Evolutionary conservation across 1,140 invertebrate species (phyloP), one percentile per base, ranked within the genome.

Genomic region (Philotrypesis tridentata): DNA sequence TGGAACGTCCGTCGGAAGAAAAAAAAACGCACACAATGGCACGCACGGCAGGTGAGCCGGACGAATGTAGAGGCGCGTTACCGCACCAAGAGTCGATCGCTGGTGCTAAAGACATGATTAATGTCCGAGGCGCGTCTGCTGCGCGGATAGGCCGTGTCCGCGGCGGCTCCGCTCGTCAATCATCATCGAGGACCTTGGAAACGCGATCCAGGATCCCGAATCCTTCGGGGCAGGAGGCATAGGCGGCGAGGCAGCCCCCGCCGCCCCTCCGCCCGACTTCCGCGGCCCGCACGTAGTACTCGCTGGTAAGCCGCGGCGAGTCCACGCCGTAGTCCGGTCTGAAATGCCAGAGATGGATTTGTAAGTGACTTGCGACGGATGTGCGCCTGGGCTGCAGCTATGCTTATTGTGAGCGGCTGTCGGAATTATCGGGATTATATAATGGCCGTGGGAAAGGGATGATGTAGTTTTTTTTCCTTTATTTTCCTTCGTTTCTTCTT

Each of bases 191-290:
- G 73, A 87, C 17, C 40, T 67, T 73, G 23, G 89, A 88, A 40
- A 90, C 88, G 60, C 79, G 85, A 83, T 92, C 91, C 29, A 92
- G 84, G 80, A 92, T 87, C 63, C 90, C 89, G 40, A 87, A 86
- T 75, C 89, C 90, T n/a, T 84, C 29, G 2, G 87, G 87, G 80
- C 91, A 92, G 11, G 76, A 76, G 31, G 85, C 71, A 77, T 91
- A 92, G 48, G 89, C 86, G 40, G 75, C 25, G 86, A 86, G 78
- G 84, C 91, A 92, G 84, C 91, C 87, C 83, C 86, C 86, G 5
- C 71, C 77, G 5, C 71, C 77, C 78, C 83, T 82, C 84, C 85
- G 86, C 71, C 90, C 91, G 63, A 85, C 80, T 76, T 87, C 84
- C 33, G 88, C 84, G 9, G 91, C 91, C 78, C 85, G 80, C 37